Evolutionary conservation across 2,113 vertebrate species (phyloP).

Genomic region (Sander lucioperca): DNA sequence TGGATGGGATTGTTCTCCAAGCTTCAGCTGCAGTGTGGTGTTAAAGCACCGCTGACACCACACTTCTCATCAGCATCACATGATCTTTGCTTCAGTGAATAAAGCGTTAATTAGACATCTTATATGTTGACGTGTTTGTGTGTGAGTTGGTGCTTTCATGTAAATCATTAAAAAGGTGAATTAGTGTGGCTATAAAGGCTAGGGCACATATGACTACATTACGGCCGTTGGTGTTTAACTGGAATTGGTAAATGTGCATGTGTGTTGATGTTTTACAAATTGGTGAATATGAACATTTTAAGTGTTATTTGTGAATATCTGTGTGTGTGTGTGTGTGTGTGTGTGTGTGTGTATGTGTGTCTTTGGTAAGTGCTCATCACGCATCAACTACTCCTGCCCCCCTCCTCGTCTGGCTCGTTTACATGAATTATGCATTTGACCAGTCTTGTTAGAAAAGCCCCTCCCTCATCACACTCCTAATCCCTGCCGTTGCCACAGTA

Average conservation of each 20-base stretch:
- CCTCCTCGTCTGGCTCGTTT: conserved; percentile 60
- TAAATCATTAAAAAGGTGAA: background rate
- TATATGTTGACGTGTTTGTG: conserved; percentile 29
- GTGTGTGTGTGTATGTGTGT: conserved; percentile 24
- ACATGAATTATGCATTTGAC: conserved; percentile 83
- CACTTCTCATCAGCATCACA: conserved; percentile 38
- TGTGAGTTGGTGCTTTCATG: conserved; percentile 22
- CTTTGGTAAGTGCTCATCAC: conserved; percentile 63
- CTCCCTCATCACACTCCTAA: conserved; percentile 75
- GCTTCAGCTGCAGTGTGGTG: conserved; percentile 42
- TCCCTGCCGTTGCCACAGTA: conserved; percentile 77
- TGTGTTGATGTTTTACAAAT: conserved; percentile 35
- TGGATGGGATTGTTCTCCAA: conserved; percentile 49
- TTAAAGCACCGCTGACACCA: conserved; percentile 46
- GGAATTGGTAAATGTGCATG: background rate
- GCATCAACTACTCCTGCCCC: conserved; percentile 43
- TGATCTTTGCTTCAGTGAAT: conserved; percentile 48
- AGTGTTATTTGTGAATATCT: conserved; percentile 18
- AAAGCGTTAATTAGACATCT: conserved; percentile 31
- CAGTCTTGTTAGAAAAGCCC: conserved; percentile 75
- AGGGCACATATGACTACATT: background rate
- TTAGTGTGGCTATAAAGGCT: conserved; percentile 11
- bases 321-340: conserved; percentile 22
- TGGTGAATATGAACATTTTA: background rate
- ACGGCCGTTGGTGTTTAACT: background rate